Evolutionary conservation across 64 coral and sea anemone species (phyloP).

Genomic region (Actinia tenebrosa): DNA sequence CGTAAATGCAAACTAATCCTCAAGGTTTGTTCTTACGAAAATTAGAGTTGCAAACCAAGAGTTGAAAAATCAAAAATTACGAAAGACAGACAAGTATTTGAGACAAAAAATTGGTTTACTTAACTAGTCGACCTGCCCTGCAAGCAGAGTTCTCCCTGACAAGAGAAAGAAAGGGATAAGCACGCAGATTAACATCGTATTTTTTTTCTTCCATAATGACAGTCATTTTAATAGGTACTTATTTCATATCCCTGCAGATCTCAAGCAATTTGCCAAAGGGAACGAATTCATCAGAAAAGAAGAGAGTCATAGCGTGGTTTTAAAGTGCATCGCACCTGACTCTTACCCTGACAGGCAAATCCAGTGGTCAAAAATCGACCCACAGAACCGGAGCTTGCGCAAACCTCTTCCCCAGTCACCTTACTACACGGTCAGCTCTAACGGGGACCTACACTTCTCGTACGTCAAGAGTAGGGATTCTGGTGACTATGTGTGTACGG

Average conservation of each 20-base stretch:
- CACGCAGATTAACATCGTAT: not conserved
- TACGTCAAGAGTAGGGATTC: slow-evolving; percentile 32
- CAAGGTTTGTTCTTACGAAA: too few species aligned
- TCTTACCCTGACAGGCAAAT: slow-evolving; percentile 63
- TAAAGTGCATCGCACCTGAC: slow-evolving; percentile 57
- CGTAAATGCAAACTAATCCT: too few species aligned
- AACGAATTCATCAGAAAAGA: slow-evolving; percentile 20
- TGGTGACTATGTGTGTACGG: slow-evolving; percentile 64
- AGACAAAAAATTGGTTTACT: too few species aligned
- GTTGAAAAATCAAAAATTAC: too few species aligned
- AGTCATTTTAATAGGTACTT: not conserved
- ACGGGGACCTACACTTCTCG: slow-evolving; percentile 72
- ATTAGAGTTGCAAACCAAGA: too few species aligned
- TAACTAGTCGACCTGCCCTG: too few species aligned
- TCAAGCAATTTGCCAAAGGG: slow-evolving; percentile 35
- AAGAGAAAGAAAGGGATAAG: too few species aligned
- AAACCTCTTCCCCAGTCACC: slow-evolving; percentile 33
- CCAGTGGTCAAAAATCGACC: slow-evolving; percentile 65
- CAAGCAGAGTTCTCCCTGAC: too few species aligned
- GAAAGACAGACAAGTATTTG: too few species aligned
- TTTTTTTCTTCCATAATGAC: too few species aligned
- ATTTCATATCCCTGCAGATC: slow-evolving; percentile 31
- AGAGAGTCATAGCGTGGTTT: slow-evolving; percentile 29
- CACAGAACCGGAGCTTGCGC: not conserved
- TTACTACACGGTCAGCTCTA: slow-evolving; percentile 56